A percentile compares a stretch with the other conserved stretches of the same genome.
Conservation (phyloP, 2,113 vertebrate species). For the Bostrychus sinensis region DNA sequence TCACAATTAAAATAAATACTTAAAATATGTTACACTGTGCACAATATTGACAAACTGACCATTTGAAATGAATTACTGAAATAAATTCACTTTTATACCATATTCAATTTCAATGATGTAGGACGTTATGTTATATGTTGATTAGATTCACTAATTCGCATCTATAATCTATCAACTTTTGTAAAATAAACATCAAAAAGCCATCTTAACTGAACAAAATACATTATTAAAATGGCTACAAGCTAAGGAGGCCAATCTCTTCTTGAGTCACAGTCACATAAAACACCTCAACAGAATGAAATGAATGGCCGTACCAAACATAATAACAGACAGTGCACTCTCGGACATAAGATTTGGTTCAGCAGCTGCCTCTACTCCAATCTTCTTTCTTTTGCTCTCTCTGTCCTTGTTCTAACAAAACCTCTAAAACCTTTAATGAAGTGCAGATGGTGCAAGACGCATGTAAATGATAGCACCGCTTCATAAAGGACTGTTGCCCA, state of each 20-base stretch:
- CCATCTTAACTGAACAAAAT: neutral
- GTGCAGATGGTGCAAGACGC: slow-evolving; percentile 5
- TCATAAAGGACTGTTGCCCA: slow-evolving; percentile 2
- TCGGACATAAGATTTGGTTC: neutral
- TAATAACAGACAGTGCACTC: slow-evolving; percentile 1
- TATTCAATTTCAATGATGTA: too few relatives aligned
- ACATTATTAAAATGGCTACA: neutral
- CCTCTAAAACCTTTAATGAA: slow-evolving; percentile 6
- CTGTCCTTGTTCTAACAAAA: slow-evolving; percentile 3
- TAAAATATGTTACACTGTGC: too few relatives aligned
- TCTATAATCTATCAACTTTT: too few relatives aligned
- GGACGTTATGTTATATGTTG: too few relatives aligned
- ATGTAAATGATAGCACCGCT: slow-evolving; percentile 9
- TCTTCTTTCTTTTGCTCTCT: slow-evolving; percentile 1
- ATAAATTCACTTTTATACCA: too few relatives aligned
- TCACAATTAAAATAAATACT: too few relatives aligned
- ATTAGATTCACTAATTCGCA: too few relatives aligned
- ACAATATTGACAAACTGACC: too few relatives aligned
- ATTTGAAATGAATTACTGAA: too few relatives aligned
- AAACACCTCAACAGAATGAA: neutral
- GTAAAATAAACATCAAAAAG: too few relatives aligned
- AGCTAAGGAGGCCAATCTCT: neutral
- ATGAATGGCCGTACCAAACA: neutral
- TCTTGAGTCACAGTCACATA: neutral
- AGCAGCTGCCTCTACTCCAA: slow-evolving; percentile 12